A percentile compares a stretch with the other conserved stretches of the same genome.
Conservation (phyloP, 2,888 invertebrate species). For the Mesochorus sp. region DNA sequence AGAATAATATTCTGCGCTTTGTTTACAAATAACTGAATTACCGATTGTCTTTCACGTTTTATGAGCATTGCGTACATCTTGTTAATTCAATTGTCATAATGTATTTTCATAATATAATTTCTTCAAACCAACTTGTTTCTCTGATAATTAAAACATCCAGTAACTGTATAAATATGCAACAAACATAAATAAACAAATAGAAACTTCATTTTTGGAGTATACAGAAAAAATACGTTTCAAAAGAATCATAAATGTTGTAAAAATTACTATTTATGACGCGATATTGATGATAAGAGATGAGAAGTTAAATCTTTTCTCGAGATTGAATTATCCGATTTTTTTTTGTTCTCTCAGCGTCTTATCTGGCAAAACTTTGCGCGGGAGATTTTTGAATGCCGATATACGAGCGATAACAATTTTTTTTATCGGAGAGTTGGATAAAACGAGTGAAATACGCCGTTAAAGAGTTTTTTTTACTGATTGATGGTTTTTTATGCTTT, state of each 20-base stretch:
- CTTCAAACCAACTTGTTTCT: no score
- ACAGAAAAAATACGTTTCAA: no score
- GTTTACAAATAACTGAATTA: background rate
- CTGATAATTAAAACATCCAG: no score
- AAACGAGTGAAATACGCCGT: background rate
- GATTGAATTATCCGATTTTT: background rate
- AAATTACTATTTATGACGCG: background rate
- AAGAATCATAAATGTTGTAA: background rate
- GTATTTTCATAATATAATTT: no score
- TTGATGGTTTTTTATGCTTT: background rate
- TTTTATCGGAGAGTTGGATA: background rate
- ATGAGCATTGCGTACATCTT: background rate
- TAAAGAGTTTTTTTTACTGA: background rate
- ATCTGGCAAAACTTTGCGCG: background rate
- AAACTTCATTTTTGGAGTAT: no score
- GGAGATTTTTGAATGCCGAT: background rate
- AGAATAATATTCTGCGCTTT: background rate
- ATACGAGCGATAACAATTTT: background rate
- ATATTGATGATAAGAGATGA: slow-evolving; percentile 4
- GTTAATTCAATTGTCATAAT: no score
- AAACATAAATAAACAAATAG: no score
- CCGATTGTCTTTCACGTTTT: background rate
- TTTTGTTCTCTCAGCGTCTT: background rate
- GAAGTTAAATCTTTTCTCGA: background rate
- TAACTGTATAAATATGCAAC: no score